Evolutionary conservation across 2,113 vertebrate genomes (phyloP).

Genomic region (Uropsilus gracilis): DNA sequence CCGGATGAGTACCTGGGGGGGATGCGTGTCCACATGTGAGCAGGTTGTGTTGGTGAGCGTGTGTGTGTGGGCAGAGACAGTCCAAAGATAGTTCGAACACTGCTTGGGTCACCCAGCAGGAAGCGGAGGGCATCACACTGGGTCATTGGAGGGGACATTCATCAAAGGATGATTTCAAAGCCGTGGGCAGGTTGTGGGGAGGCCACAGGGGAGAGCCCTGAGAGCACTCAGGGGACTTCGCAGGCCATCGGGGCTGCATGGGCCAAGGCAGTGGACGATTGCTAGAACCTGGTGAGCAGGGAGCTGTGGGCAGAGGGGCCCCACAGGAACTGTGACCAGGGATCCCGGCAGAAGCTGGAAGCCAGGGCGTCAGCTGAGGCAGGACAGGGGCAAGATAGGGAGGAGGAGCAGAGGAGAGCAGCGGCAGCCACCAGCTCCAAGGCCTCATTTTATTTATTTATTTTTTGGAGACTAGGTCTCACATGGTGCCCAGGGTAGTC

Average conservation of each 20-base stretch:
- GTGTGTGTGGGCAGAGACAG: neutral
- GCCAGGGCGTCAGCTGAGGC: accelerated
- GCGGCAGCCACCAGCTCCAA: too few species aligned
- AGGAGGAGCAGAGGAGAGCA: accelerated
- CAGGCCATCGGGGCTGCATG: too few species aligned
- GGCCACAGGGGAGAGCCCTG: neutral
- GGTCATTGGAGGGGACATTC: constrained; percentile 34
- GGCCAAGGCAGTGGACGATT: neutral
- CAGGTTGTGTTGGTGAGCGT: neutral
- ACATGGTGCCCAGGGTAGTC: too few species aligned
- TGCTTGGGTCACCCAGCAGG: constrained; percentile 38
- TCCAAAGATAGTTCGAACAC: constrained; percentile 20
- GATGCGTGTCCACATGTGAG: neutral
- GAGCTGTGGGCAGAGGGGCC: neutral
- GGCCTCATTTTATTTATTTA: too few species aligned
- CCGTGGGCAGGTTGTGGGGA: neutral
- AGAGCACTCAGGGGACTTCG: too few species aligned
- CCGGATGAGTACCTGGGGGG: neutral
- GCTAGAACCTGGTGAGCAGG: neutral
- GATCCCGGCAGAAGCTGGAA: neutral
- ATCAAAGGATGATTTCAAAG: constrained; percentile 17
- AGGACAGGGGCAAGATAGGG: neutral
- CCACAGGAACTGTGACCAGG: neutral
- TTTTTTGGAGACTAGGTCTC: too few species aligned
- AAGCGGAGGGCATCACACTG: constrained; percentile 38